phyloP scores from a whole-genome alignment of 2,888 invertebrate species.

The Megaustenia siamemsis region DNA sequence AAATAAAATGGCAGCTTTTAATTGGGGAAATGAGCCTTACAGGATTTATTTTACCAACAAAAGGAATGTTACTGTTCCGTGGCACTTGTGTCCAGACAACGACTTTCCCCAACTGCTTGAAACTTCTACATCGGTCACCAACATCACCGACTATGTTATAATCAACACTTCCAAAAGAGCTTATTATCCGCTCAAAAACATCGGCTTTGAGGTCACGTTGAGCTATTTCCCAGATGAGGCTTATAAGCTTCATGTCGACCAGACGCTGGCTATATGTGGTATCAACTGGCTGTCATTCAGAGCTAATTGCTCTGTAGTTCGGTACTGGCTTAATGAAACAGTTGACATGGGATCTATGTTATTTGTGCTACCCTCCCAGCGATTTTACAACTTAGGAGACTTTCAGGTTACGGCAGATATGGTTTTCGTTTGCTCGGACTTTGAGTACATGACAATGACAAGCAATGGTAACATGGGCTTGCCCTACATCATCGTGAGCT shows the following conservation, averaged over 20 bases:
- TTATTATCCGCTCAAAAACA: neutral
- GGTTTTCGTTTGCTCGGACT: slow-evolving; percentile 20
- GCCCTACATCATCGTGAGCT: neutral
- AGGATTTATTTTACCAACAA: neutral
- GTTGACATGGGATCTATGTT: neutral
- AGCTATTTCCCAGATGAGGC: neutral
- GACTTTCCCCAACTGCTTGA: neutral
- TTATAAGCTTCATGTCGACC: neutral
- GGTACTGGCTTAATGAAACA: slow-evolving; percentile 33
- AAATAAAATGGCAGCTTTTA: neutral
- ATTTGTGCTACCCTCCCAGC: neutral
- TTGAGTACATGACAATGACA: neutral
- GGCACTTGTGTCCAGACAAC: neutral
- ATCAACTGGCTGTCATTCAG: neutral
- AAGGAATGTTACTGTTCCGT: neutral
- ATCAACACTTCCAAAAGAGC: neutral
- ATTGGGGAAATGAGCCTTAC: neutral
- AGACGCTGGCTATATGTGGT: neutral
- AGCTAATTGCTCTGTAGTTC: slow-evolving; percentile 12
- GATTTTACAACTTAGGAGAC: neutral
- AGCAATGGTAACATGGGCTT: neutral
- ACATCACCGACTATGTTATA: slow-evolving; percentile 3
- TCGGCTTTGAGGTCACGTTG: neutral
- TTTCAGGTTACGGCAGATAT: neutral
- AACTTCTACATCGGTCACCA: too few species aligned